Base-by-base conservation (phyloP, 2,113 vertebrate genomes). In the Xiphias gladius region DNA sequence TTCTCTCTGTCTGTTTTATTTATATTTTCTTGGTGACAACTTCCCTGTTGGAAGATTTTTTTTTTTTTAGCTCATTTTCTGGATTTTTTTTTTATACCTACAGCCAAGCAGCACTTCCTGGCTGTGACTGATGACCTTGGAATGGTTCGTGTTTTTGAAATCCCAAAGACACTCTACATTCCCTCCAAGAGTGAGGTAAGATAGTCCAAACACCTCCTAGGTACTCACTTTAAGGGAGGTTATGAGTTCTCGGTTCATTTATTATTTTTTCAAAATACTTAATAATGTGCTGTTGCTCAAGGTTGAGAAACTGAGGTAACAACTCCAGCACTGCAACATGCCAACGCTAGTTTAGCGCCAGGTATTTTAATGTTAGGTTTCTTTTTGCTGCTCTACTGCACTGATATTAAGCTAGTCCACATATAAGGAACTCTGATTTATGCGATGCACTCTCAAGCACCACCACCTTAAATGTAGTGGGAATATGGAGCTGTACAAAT, bases 61-160 rank as follows among this genome's bases (percentile, higher is more conserved):
- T n/a, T n/a, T n/a, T 50, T 37, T 0, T 35, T 4, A 22, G 13
- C 52, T 43, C 1, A 74, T 84, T 74, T 50, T 2, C 16, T 76
- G 12, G 14, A 35, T 69, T 62, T 50, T 62, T 50, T 16, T 71
- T 92, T 43, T 89, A 24, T 35, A 52, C 24, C 12, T 68, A 65
- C 67, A 96, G 97, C 93, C 55, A 96, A 95, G 88, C 96, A 98
- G 86, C 96, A 99, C 67, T 95, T 98, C 86, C 84, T 99, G 92
- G 96, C 97, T 1, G 89, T 97, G 76, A 95, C 95, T 26, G 97
- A 99, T 43, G 92, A 95, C 50, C 91, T 93, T 52, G 97, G 97
- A 70, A 94, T 95, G 5, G 90, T 99, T 54, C 96, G 95, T 73
- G 88, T 99, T 88, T 93, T 99, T 73, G 95, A 97, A 92, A 94